Evolutionary conservation across 2,888 invertebrate genomes (phyloP).

Genomic region (Cetonia aurata): DNA sequence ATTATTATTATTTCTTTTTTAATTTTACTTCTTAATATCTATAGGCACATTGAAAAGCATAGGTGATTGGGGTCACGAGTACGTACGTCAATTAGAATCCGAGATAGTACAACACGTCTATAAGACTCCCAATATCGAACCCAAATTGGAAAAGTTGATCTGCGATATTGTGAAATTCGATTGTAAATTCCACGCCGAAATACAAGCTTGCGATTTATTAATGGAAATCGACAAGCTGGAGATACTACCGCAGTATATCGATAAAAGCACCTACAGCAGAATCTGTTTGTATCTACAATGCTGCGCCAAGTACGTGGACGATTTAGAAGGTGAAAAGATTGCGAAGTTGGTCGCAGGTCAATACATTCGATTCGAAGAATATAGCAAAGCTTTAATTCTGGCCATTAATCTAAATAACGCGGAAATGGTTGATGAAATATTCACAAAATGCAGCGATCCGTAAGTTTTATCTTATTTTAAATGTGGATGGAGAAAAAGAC

Average conservation of each 20-base stretch:
- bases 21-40: not conserved
- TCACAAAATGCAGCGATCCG: slow-evolving; percentile 86
- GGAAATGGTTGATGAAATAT: slow-evolving; percentile 84
- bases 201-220: slow-evolving; percentile 97
- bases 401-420: slow-evolving; percentile 92
- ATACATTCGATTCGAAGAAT: slow-evolving; percentile 88
- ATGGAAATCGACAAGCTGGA: slow-evolving; percentile 97
- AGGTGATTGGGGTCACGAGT: slow-evolving; percentile 99
- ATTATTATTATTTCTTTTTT: slow-evolving; percentile 12
- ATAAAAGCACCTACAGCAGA: slow-evolving; percentile 78
- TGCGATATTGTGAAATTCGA: slow-evolving; percentile 93
- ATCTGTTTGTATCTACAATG: slow-evolving; percentile 91
- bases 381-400: slow-evolving; percentile 89
- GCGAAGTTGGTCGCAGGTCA: slow-evolving; percentile 86
- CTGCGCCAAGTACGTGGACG: slow-evolving; percentile 96
- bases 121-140: slow-evolving; percentile 65
- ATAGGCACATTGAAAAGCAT: slow-evolving; percentile 84
- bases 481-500: not conserved
- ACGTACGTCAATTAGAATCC: slow-evolving; percentile 93
- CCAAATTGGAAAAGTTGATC: slow-evolving; percentile 81
- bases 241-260: slow-evolving; percentile 73
- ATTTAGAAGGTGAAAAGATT: slow-evolving; percentile 90
- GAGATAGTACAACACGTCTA: slow-evolving; percentile 91
- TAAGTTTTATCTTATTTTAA: slow-evolving; percentile 67
- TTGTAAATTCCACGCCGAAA: slow-evolving; percentile 98